These are phyloP conservation scores for Drosophila neotestacea DNA, from an alignment of 2,888 invertebrate species.

Conservation along the genomic window DNA sequence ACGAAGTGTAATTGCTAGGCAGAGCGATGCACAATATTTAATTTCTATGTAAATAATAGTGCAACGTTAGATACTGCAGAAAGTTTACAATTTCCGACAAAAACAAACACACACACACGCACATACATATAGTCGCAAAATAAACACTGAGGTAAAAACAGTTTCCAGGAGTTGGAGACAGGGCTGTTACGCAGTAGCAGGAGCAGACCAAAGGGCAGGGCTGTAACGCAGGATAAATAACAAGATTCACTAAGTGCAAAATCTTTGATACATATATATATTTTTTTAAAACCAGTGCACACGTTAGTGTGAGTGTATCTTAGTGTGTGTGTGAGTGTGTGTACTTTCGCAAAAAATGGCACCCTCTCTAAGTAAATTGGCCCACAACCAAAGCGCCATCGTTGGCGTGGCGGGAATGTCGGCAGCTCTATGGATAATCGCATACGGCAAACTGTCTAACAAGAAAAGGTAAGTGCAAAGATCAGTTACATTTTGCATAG, in stretches of 20 bases:
- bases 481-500: not conserved
- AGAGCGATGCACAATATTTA: slow-evolving; percentile 34
- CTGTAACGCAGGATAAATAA: slow-evolving; percentile 44
- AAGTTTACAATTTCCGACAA: slow-evolving; percentile 18
- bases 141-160: slow-evolving; percentile 5
- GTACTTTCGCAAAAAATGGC: slow-evolving; percentile 87
- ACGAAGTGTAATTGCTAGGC: slow-evolving; percentile 22
- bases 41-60: slow-evolving; percentile 41
- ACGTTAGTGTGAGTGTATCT: slow-evolving; percentile 26
- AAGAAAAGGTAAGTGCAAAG: slow-evolving; percentile 85
- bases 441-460: slow-evolving; percentile 86
- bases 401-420: slow-evolving; percentile 89
- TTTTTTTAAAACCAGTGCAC: slow-evolving; percentile 12
- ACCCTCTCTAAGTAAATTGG: slow-evolving; percentile 91
- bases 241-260: slow-evolving; percentile 3
- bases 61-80: slow-evolving; percentile 12
- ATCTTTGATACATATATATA: not conserved
- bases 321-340: slow-evolving; percentile 23
- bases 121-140: not conserved
- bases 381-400: slow-evolving; percentile 87
- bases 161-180: slow-evolving; percentile 17
- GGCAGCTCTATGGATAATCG: slow-evolving; percentile 87
- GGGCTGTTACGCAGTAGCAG: slow-evolving; percentile 38
- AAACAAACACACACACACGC: slow-evolving; percentile 1
- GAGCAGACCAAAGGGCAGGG: slow-evolving; percentile 27